These are phyloP conservation scores for Phaethornis superciliosus DNA, from an alignment of 2,113 vertebrate species.

Conservation along the genomic window DNA sequence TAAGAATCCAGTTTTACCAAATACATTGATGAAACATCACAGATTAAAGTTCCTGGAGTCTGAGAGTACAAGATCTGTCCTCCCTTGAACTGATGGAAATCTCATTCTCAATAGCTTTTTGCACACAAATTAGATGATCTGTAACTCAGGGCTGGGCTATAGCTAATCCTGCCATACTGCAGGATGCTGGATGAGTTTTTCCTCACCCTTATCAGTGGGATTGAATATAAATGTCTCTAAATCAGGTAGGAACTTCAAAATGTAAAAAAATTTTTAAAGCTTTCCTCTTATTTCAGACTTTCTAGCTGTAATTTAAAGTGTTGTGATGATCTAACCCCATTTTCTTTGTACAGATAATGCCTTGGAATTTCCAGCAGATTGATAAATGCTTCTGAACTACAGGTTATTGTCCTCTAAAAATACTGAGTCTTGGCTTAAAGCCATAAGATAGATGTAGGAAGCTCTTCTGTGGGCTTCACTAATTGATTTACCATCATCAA, in stretches of 20 bases:
- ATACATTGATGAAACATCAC: background rate
- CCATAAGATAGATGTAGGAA: background rate
- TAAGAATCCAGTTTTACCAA: background rate
- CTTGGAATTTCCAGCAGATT: background rate
- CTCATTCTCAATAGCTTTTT: background rate
- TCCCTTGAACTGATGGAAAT: background rate
- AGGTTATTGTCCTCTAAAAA: background rate
- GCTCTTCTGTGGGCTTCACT: background rate
- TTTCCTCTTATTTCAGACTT: background rate
- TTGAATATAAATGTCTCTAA: background rate
- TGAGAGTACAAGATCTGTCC: background rate
- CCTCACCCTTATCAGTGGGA: background rate
- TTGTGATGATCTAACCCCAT: background rate
- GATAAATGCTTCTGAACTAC: background rate
- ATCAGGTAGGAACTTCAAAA: background rate
- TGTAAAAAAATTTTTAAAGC: background rate
- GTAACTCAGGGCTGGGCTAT: background rate
- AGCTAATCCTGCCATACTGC: background rate
- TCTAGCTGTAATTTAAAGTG: background rate
- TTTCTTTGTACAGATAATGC: background rate
- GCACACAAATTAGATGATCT: background rate
- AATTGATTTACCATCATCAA: background rate
- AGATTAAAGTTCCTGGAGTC: background rate
- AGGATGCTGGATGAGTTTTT: background rate
- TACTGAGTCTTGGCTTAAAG: background rate